phyloP scores from a whole-genome alignment of 2,888 invertebrate species.

The Acrocera orbiculus region DNA sequence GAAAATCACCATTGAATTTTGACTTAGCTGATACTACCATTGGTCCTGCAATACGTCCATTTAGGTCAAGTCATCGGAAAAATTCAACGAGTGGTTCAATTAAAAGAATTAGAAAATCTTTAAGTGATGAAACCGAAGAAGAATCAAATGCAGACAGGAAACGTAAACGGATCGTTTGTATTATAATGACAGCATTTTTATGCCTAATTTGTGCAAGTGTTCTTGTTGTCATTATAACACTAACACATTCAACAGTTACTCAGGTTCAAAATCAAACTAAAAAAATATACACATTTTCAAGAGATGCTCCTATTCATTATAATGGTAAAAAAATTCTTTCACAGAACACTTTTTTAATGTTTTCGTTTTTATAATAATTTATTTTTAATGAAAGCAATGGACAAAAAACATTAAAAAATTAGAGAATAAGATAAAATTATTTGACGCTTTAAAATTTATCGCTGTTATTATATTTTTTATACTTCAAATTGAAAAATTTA shows the following conservation, averaged over 20 bases:
- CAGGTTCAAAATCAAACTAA: slow-evolving; percentile 44
- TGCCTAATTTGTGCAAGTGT: slow-evolving; percentile 55
- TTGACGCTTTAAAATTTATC: too few species aligned
- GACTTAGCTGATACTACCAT: slow-evolving; percentile 29
- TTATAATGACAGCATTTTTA: slow-evolving; percentile 53
- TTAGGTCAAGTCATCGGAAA: slow-evolving; percentile 26
- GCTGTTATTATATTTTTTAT: too few species aligned
- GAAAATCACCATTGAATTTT: slow-evolving; percentile 26
- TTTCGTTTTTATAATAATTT: too few species aligned
- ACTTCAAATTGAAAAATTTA: too few species aligned
- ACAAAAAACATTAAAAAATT: too few species aligned
- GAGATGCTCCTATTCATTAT: slow-evolving; percentile 31
- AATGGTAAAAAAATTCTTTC: too few species aligned
- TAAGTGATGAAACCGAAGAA: slow-evolving; percentile 32
- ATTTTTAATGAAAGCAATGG: too few species aligned
- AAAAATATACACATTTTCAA: slow-evolving; percentile 45
- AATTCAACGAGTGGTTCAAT: slow-evolving; percentile 21
- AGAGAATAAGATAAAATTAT: too few species aligned
- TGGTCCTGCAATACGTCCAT: slow-evolving; percentile 27
- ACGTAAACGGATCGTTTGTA: slow-evolving; percentile 49
- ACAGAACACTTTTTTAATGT: too few species aligned
- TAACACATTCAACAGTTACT: slow-evolving; percentile 51
- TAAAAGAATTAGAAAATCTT: slow-evolving; percentile 26
- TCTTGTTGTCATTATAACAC: slow-evolving; percentile 58
- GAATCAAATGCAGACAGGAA: slow-evolving; percentile 46